Evolutionary conservation across 2,888 invertebrate species (phyloP).

Genomic region (Villa cingulata): DNA sequence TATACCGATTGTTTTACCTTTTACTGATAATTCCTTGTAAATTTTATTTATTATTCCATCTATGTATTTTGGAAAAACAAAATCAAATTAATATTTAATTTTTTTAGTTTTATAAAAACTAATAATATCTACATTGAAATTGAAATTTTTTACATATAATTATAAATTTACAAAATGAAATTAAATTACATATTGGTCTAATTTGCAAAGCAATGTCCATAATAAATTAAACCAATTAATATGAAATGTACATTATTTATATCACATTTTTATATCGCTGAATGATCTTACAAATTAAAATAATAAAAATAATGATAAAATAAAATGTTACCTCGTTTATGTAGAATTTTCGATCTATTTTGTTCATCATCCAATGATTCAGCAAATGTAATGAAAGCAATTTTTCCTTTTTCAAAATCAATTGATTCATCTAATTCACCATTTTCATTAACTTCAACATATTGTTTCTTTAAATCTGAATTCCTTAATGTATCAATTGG

Average conservation of each 20-base stretch:
- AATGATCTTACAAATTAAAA: too few relatives aligned
- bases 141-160: too few relatives aligned
- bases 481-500: conserved; percentile 43
- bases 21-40: conserved; percentile 37
- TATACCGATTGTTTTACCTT: conserved; percentile 15
- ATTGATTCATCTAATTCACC: conserved; percentile 22
- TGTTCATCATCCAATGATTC: conserved; percentile 43
- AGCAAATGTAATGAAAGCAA: conserved; percentile 37
- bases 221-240: too few relatives aligned
- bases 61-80: conserved; percentile 19
- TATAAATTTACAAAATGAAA: too few relatives aligned
- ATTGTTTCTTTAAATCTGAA: conserved; percentile 34
- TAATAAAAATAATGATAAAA: too few relatives aligned
- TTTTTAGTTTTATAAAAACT: too few relatives aligned
- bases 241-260: too few relatives aligned
- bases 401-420: conserved; percentile 35
- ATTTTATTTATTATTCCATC: conserved; percentile 42
- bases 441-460: conserved; percentile 16
- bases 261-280: too few relatives aligned
- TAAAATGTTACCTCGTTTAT: conserved; percentile 40
- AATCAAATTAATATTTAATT: neutral
- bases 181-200: too few relatives aligned
- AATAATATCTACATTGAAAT: too few relatives aligned
- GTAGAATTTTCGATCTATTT: conserved; percentile 36
- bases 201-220: too few relatives aligned